Percentiles rank a stretch among this genome's conserved stretches.
Evolutionary conservation across 2,797 vertebrate genomes (phyloP).

Genomic region (Poeciliopsis gracilis): DNA sequence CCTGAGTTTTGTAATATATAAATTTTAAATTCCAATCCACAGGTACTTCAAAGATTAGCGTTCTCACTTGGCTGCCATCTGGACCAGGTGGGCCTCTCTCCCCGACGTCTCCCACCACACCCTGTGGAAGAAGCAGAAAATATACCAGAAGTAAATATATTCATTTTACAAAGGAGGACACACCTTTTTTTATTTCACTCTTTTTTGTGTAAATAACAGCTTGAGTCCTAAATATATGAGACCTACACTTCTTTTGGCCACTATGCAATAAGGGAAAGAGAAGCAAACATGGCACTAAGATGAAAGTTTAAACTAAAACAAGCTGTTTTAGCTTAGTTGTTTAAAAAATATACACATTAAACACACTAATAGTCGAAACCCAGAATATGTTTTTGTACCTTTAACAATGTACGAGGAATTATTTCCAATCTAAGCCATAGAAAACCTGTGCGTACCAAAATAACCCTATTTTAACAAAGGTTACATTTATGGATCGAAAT

Average conservation of each 20-base stretch:
- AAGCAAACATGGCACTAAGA: not conserved
- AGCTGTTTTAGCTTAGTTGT: not conserved
- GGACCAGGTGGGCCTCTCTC: slow-evolving; percentile 90
- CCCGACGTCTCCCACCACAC: slow-evolving; percentile 88
- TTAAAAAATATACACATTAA: not conserved
- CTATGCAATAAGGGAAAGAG: not conserved
- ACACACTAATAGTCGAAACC: slow-evolving; percentile 5
- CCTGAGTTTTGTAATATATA: not conserved
- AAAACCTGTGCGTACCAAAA: not conserved
- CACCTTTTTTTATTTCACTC: not conserved
- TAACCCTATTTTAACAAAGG: not conserved
- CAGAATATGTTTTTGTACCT: slow-evolving; percentile 34
- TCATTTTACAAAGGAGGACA: slow-evolving; percentile 14
- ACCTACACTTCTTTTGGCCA: not conserved
- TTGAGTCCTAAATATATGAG: not conserved
- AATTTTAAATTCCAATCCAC: not conserved
- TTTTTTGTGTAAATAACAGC: not conserved
- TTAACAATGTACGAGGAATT: slow-evolving; percentile 19
- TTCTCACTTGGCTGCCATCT: slow-evolving; percentile 91
- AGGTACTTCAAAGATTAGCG: not conserved
- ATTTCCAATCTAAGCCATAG: not conserved
- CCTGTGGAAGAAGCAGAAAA: slow-evolving; percentile 73
- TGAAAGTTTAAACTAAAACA: not conserved
- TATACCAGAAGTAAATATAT: not conserved
- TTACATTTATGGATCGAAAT: not conserved